Base-by-base conservation (phyloP, 2,113 vertebrate species). In the Indicator maculatus region DNA sequence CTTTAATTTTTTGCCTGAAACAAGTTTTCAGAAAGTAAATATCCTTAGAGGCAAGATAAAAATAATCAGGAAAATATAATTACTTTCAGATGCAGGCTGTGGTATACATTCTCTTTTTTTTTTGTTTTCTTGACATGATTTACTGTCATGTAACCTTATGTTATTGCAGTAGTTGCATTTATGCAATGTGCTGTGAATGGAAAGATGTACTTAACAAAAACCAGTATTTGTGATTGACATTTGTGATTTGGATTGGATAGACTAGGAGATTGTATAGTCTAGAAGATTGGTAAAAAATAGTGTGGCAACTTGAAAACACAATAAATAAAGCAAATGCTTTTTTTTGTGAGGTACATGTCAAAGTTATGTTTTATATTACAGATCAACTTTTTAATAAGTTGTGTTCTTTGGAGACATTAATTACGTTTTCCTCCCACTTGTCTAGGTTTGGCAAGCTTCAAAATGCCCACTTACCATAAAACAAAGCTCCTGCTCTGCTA, bases 401-500 rank as follows among this genome's bases (percentile, higher is more conserved):
- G 21, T 79, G 19, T 53, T 91, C n/a, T 79, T 76, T 50, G 45
- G 59, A 90, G 74, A 24, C 31, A 5, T 84, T 94, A 85, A 90
- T 83, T 85, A 70, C 13, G 41, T 45, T 85, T 87, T 83, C 12
- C 9, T 92, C 71, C 28, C 31, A 17, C 36, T 83, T 70, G 33
- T 86, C 39, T 81, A 45, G 45, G 19, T 60, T 83, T 93, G 81
- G 61, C 23, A 93, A 90, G 44, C 63, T 44, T 76, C 59, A 86
- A 72, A 81, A 91, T 69, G 83, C 28, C 26, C 61, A 83, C 27
- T 90, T 94, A 80, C 65, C 28, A 18, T 64, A 18, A 59, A 96
- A 88, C 66, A 93, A 92, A 94, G 77, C 56, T 87, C 50, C 31
- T 78, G 73, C 69, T 90, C 77, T 82, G 77, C 65, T 88, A 59